Conservation (phyloP, 2,888 invertebrate genomes). For the Aquatica leii region DNA sequence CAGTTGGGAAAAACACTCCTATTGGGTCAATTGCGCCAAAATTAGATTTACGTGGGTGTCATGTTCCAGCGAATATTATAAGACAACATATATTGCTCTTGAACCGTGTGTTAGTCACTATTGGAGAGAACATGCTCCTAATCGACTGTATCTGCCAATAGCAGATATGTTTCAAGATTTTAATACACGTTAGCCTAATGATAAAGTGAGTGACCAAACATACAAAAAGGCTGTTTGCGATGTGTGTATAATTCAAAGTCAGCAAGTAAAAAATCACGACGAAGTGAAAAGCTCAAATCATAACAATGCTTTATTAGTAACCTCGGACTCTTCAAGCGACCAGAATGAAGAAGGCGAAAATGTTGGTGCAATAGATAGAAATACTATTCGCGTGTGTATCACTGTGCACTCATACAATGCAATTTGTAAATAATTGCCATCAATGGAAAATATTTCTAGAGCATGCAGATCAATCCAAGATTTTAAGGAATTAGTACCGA, state of each 20-base stretch:
- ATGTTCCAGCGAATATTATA: not conserved
- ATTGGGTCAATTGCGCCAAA: not conserved
- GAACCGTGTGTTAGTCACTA: too few species aligned
- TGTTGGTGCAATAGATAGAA: not conserved
- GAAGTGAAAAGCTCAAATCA: not conserved
- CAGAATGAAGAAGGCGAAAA: not conserved
- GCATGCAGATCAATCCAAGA: not conserved
- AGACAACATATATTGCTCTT: too few species aligned
- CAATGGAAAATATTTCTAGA: not conserved
- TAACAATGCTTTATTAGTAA: not conserved
- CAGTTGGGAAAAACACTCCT: not conserved
- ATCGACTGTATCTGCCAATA: too few species aligned
- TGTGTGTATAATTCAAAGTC: not conserved
- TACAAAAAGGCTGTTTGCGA: not conserved
- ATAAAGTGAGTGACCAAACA: not conserved
- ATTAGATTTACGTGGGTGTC: not conserved
- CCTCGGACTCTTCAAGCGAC: not conserved
- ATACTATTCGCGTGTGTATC: not conserved
- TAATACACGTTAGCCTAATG: not conserved
- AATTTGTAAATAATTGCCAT: not conserved
- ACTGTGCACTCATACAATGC: not conserved
- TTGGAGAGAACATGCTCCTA: too few species aligned
- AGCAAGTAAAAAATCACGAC: not conserved
- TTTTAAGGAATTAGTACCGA: not conserved
- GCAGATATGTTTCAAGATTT: too few species aligned